Evolutionary conservation across 1,140 invertebrate species (phyloP).

Genomic region (Zaprionus gabonicus): DNA sequence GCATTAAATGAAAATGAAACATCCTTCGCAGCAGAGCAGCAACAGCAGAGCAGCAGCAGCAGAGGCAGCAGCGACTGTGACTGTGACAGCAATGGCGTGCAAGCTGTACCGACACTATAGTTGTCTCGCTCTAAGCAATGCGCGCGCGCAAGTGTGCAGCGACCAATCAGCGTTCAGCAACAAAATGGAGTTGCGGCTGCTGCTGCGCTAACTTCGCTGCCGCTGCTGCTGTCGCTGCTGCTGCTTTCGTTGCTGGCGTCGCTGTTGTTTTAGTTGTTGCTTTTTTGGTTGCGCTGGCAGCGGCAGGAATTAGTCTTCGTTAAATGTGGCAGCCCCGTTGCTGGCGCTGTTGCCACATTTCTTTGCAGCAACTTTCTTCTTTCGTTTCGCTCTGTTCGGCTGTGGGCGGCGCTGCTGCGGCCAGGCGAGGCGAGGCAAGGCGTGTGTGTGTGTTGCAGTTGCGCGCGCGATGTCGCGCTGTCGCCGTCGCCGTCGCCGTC

Average conservation of each 20-base stretch:
- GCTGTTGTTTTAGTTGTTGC: neutral
- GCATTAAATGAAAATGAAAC: constrained; percentile 47
- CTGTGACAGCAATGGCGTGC: constrained; percentile 6
- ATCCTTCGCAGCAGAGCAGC: constrained; percentile 20
- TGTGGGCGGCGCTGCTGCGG: constrained; percentile 3
- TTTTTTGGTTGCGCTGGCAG: constrained; percentile 34
- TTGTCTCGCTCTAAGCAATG: constrained; percentile 46
- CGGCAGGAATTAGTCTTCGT: constrained; percentile 82
- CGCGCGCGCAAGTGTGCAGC: neutral
- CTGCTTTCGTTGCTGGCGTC: constrained; percentile 31
- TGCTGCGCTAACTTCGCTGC: constrained; percentile 21
- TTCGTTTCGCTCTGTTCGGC: neutral
- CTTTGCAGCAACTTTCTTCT: constrained; percentile 55
- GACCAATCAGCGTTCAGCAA: constrained; percentile 51
- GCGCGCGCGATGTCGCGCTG: neutral
- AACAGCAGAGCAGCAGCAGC: constrained; percentile 12
- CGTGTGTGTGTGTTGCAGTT: neutral
- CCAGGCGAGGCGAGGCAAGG: too few relatives aligned
- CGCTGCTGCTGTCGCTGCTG: constrained; percentile 32
- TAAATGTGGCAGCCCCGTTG: constrained; percentile 71
- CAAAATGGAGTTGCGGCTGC: constrained; percentile 65
- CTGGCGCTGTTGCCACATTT: constrained; percentile 70
- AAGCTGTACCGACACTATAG: constrained; percentile 14
- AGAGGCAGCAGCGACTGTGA: neutral
- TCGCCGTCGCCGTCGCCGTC: constrained; percentile 2